Conservation (phyloP, 2,888 invertebrate genomes). For the Zygaena filipendulae region DNA sequence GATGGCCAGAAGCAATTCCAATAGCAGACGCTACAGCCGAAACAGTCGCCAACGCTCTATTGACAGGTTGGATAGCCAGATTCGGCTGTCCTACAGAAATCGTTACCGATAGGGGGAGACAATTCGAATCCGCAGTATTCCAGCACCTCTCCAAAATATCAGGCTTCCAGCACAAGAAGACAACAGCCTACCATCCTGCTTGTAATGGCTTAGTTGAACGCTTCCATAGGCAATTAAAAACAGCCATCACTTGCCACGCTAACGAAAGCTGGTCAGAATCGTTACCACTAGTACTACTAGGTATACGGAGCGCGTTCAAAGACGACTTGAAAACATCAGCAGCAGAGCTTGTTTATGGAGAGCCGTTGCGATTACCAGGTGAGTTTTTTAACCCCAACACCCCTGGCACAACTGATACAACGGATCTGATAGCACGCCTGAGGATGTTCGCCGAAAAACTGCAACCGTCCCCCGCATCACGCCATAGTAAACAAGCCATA, state of each 20-base stretch:
- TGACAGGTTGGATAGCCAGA: slow-evolving; percentile 30
- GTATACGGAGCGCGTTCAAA: too few relatives aligned
- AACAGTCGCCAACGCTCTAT: slow-evolving; percentile 25
- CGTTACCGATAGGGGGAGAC: slow-evolving; percentile 19
- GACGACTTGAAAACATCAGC: too few relatives aligned
- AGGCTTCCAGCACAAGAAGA: slow-evolving; percentile 6
- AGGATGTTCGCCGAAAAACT: neutral
- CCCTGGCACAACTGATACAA: neutral
- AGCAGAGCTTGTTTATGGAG: too few relatives aligned
- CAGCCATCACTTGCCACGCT: slow-evolving; percentile 23
- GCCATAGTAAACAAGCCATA: too few relatives aligned
- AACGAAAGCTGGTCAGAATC: too few relatives aligned
- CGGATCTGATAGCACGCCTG: slow-evolving; percentile 3
- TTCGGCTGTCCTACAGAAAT: slow-evolving; percentile 30
- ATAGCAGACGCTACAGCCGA: slow-evolving; percentile 27
- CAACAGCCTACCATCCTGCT: slow-evolving; percentile 19
- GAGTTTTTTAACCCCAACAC: slow-evolving; percentile 9
- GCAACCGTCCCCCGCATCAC: slow-evolving; percentile 4
- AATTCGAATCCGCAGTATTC: slow-evolving; percentile 21
- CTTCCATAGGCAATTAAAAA: slow-evolving; percentile 31
- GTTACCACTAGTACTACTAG: too few relatives aligned
- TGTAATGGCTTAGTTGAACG: slow-evolving; percentile 16
- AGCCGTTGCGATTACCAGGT: too few relatives aligned
- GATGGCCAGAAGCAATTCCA: slow-evolving; percentile 32
- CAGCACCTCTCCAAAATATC: slow-evolving; percentile 4